Evolutionary conservation across 2,797 vertebrate species (phyloP).

Genomic region (Enteromius radiatus): DNA sequence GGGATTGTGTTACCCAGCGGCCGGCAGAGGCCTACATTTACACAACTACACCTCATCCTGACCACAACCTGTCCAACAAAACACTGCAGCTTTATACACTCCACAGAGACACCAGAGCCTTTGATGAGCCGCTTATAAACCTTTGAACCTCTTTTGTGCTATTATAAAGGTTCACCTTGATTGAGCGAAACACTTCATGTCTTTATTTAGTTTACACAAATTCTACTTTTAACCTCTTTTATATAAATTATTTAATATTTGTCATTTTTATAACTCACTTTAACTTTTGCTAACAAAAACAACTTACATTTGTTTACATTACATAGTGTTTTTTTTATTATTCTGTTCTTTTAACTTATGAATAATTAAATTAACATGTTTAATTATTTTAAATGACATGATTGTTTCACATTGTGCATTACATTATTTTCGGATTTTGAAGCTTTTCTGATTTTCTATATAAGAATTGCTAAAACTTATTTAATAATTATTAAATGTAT

Average conservation of each 20-base stretch:
- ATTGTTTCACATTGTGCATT: not conserved
- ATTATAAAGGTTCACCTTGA: not conserved
- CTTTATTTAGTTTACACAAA: not conserved
- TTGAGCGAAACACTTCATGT: not conserved
- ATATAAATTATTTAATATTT: not conserved
- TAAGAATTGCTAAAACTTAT: not conserved
- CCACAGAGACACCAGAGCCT: not conserved
- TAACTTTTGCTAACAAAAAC: not conserved
- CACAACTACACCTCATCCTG: not conserved
- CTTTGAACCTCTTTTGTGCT: not conserved
- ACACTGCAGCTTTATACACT: not conserved
- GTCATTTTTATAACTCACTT: not conserved
- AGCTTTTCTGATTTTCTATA: not conserved
- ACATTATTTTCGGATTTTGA: not conserved
- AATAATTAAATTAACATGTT: not conserved
- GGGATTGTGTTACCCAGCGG: not conserved
- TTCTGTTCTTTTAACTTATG: not conserved
- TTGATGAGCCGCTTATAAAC: not conserved
- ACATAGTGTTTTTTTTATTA: not conserved
- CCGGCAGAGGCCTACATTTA: not conserved
- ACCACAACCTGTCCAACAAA: not conserved
- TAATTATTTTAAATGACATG: not conserved
- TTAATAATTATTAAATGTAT: not conserved
- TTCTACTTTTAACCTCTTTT: not conserved
- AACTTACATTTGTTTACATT: too few species aligned